Base-by-base conservation (phyloP, 2,797 vertebrate genomes). In the Mus caroli region DNA sequence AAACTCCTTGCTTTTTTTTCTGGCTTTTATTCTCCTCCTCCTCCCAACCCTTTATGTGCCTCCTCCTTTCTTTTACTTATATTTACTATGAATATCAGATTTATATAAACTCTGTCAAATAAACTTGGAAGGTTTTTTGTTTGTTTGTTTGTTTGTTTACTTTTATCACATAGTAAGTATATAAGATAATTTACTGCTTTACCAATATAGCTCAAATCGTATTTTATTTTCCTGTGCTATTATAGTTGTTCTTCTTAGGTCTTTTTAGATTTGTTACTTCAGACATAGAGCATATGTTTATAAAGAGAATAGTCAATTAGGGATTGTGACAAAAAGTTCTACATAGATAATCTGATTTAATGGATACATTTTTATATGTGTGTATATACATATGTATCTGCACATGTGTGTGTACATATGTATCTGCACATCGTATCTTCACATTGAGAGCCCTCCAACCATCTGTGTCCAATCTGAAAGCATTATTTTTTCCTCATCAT, bases 51-150 rank as follows among this genome's bases (percentile, higher is more conserved):
- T 69, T 69, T n/a, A 15, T 19, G 3, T 43, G 12, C 2, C 22
- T 28, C 1, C 0, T 62, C 6, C 22, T 28, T 56, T 54, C 6
- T 62, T 90, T 43, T 40, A 76, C 76, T 92, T 78, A 11, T 15
- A 46, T 73, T 87, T 87, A 4, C 52, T 73, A 28, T 40, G 79
- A 31, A 24, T 60, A 64, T 71, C 37, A 93, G 20, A 56, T 67
- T 90, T 87, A 54, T 56, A 62, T 19, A 50, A 56, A 69, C 76
- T 50, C 94, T 87, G 24, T 91, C 62, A 94, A 94, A 84, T 95
- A 87, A 90, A 43, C 83, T 87, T 83, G 37, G 12, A 90, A 92
- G 4, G 5, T 37, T 88, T 94, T 50, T 50, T 43, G 43, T 43
- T 43, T 43, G 43, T n/a, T n/a, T n/a, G 7, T 37, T 91, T 94